Evolutionary conservation across 2,888 invertebrate genomes (phyloP).

Genomic region (Drosophila stalkeri): DNA sequence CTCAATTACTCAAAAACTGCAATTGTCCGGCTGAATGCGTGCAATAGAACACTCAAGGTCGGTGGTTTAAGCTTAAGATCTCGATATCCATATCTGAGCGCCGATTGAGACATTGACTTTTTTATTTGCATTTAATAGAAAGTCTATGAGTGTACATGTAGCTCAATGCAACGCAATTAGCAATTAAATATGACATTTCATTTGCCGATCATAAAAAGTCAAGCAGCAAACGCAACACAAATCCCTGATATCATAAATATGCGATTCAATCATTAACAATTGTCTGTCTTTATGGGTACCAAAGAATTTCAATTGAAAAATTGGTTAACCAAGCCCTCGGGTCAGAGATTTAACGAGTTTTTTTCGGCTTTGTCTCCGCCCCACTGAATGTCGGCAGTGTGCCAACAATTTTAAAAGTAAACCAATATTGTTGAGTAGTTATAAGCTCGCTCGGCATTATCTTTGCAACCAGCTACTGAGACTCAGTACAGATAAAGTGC

Average conservation of each 20-base stretch:
- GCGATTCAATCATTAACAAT: constrained; percentile 68
- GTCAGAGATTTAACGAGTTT: constrained; percentile 63
- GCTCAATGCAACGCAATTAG: constrained; percentile 62
- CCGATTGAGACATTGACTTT: constrained; percentile 43
- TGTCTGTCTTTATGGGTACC: constrained; percentile 37
- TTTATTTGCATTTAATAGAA: constrained; percentile 73
- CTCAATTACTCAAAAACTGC: constrained; percentile 22
- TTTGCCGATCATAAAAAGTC: constrained; percentile 31
- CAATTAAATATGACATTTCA: constrained; percentile 69
- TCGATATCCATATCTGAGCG: constrained; percentile 36
- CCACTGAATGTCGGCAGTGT: constrained; percentile 26
- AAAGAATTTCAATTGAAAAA: constrained; percentile 66
- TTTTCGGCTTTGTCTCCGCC: constrained; percentile 53
- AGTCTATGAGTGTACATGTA: constrained; percentile 52
- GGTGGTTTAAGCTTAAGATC: constrained; percentile 59
- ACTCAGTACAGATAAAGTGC: constrained; percentile 8
- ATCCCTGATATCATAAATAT: constrained; percentile 51
- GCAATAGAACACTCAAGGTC: constrained; percentile 58
- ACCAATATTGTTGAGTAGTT: constrained; percentile 17
- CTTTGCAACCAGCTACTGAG: constrained; percentile 40
- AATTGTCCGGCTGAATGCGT: constrained; percentile 23
- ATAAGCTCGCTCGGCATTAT: constrained; percentile 31
- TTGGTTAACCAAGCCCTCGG: constrained; percentile 72
- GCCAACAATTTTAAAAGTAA: constrained; percentile 36
- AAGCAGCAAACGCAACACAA: constrained; percentile 33